phyloP scores from a whole-genome alignment of 2,113 vertebrate species.

The Corythoichthys haematopterus region DNA sequence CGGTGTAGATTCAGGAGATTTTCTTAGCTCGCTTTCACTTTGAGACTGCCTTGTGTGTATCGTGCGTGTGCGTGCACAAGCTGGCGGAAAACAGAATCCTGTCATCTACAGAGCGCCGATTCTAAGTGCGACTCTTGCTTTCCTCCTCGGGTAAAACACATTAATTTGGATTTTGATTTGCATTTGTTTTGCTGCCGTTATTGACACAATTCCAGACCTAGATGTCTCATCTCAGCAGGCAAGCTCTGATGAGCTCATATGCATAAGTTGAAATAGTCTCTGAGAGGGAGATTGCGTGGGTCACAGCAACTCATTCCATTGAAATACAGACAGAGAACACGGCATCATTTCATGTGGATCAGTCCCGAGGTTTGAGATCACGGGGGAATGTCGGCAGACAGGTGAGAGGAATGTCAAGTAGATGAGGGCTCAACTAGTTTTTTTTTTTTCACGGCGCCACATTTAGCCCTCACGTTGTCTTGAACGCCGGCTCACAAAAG shows the following conservation, averaged over 20 bases:
- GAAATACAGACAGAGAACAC: slow-evolving; percentile 67
- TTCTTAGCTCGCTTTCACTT: slow-evolving; percentile 44
- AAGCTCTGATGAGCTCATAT: slow-evolving; percentile 74
- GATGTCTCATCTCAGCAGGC: slow-evolving; percentile 73
- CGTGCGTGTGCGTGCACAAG: slow-evolving; percentile 13
- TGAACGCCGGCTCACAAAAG: slow-evolving; percentile 37
- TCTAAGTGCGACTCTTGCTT: slow-evolving; percentile 64
- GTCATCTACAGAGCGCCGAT: slow-evolving; percentile 68
- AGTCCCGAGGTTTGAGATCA: slow-evolving; percentile 54
- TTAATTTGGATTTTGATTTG: slow-evolving; percentile 76
- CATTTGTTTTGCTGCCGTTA: slow-evolving; percentile 73
- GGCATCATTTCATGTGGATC: slow-evolving; percentile 65
- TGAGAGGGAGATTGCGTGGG: slow-evolving; percentile 71
- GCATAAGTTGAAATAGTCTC: slow-evolving; percentile 76
- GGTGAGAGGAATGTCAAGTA: slow-evolving; percentile 68
- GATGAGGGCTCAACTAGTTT: slow-evolving; percentile 47
- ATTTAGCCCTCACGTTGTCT: slow-evolving; percentile 34
- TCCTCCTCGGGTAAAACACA: slow-evolving; percentile 72
- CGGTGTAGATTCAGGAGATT: slow-evolving; percentile 52
- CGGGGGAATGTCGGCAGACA: slow-evolving; percentile 49
- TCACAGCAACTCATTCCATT: slow-evolving; percentile 68
- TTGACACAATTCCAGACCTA: slow-evolving; percentile 75
- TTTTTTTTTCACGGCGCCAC: slow-evolving; percentile 8
- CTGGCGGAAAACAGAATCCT: slow-evolving; percentile 64
- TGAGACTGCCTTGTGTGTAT: slow-evolving; percentile 50